phyloP scores from a whole-genome alignment of 2,113 vertebrate species.

The Rutilus rutilus region DNA sequence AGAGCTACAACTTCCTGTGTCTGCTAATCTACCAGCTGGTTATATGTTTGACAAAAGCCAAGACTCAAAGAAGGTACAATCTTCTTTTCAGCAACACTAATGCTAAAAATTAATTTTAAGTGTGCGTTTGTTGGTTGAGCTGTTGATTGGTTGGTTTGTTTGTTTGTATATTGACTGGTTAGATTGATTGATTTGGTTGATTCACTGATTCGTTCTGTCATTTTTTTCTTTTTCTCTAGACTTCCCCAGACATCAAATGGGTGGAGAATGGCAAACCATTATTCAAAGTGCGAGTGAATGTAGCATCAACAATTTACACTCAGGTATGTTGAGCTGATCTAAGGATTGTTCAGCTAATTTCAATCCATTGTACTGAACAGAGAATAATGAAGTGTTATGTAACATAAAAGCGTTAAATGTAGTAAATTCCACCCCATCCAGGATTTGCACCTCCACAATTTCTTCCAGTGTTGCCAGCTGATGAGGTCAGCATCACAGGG shows the following conservation, averaged over 20 bases:
- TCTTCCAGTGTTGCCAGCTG: constrained; percentile 93
- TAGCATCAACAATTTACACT: constrained; percentile 92
- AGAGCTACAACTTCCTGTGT: constrained; percentile 88
- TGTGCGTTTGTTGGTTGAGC: not conserved
- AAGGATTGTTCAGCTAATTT: not conserved
- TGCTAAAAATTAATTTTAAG: too few relatives aligned
- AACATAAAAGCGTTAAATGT: not conserved
- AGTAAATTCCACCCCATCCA: constrained; percentile 63
- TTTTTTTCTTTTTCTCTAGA: constrained; percentile 58
- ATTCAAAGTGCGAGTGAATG: constrained; percentile 87
- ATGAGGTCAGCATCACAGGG: constrained; percentile 82
- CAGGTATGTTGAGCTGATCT: constrained; percentile 77
- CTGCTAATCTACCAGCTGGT: constrained; percentile 84
- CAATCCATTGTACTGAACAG: not conserved
- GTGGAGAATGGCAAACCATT: constrained; percentile 92
- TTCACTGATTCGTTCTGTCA: not conserved
- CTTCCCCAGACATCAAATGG: constrained; percentile 88
- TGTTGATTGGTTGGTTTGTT: not conserved
- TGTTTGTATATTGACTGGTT: not conserved
- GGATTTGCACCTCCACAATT: constrained; percentile 95
- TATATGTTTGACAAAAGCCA: constrained; percentile 82
- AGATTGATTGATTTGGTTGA: not conserved
- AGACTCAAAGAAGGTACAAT: constrained; percentile 83
- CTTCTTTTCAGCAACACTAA: not conserved
- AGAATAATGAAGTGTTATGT: not conserved